Evolutionary conservation across 2,888 invertebrate genomes (phyloP).

Genomic region (Melieria picta): DNA sequence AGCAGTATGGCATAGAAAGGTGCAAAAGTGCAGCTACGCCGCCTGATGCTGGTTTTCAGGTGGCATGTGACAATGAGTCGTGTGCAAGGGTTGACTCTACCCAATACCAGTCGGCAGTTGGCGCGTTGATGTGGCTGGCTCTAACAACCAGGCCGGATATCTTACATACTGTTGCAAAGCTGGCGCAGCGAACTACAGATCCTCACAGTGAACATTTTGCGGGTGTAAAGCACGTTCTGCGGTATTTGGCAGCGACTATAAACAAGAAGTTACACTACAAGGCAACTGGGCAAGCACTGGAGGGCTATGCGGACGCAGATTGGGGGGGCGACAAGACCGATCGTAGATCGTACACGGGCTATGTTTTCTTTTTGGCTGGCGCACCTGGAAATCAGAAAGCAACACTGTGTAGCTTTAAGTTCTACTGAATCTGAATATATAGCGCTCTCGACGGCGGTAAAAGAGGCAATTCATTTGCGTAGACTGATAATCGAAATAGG

Average conservation of each 20-base stretch:
- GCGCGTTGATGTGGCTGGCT: slow-evolving; percentile 16
- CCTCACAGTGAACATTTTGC: slow-evolving; percentile 7
- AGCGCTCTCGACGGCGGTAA: not conserved
- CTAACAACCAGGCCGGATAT: slow-evolving; percentile 35
- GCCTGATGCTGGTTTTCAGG: slow-evolving; percentile 34
- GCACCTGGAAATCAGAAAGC: slow-evolving; percentile 9
- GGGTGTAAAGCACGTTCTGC: slow-evolving; percentile 39
- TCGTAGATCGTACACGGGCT: slow-evolving; percentile 29
- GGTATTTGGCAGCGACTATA: slow-evolving; percentile 23
- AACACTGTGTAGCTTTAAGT: slow-evolving; percentile 27
- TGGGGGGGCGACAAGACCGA: slow-evolving; percentile 3
- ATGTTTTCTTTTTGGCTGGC: slow-evolving; percentile 23
- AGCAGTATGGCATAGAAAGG: slow-evolving; percentile 36
- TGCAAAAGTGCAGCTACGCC: slow-evolving; percentile 37
- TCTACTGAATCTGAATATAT: slow-evolving; percentile 2
- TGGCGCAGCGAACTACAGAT: slow-evolving; percentile 3
- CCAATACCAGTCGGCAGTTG: slow-evolving; percentile 19
- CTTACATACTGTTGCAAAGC: slow-evolving; percentile 38
- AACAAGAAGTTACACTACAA: slow-evolving; percentile 13
- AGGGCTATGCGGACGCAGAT: slow-evolving; percentile 9
- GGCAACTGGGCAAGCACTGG: not conserved
- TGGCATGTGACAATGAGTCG: slow-evolving; percentile 21
- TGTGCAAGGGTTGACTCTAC: slow-evolving; percentile 27
- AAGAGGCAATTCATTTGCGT: slow-evolving; percentile 6
- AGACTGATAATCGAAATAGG: slow-evolving; percentile 12